These are phyloP conservation scores for Callipepla californica DNA, from an alignment of 2,113 vertebrate genomes.

Conservation along the genomic window DNA sequence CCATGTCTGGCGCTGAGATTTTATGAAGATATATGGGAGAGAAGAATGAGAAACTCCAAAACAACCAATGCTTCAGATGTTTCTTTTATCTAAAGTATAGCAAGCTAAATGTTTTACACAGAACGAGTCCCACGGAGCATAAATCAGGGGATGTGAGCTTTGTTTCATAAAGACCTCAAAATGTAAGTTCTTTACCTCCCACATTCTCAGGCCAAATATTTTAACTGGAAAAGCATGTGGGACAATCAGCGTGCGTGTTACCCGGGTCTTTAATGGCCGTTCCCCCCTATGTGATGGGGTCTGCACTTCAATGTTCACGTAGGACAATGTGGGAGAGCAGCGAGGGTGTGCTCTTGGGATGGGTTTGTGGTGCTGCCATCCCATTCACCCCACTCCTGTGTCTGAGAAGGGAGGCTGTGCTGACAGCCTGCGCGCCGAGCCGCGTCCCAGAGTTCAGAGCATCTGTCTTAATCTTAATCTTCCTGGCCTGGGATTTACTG, in stretches of 20 bases:
- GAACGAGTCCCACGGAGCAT: slow-evolving; percentile 5
- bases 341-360: background rate
- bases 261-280: background rate
- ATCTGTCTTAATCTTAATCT: background rate
- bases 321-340: background rate
- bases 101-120: background rate
- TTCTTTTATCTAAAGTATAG: slow-evolving; percentile 49
- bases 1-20: background rate
- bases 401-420: background rate
- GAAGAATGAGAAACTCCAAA: background rate
- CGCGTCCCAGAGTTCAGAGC: background rate
- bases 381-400: background rate
- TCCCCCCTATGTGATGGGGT: background rate
- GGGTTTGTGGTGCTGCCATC: background rate
- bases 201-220: background rate
- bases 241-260: background rate
- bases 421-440: background rate
- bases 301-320: background rate
- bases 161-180: slow-evolving; percentile 27
- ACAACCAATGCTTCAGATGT: background rate
- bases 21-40: background rate
- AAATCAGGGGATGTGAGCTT: slow-evolving; percentile 39
- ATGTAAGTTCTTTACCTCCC: slow-evolving; percentile 6
- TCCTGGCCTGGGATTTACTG: background rate
- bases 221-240: slow-evolving; percentile 34